Conservation (phyloP, 2,797 vertebrate species). For the Erethizon dorsatum region DNA sequence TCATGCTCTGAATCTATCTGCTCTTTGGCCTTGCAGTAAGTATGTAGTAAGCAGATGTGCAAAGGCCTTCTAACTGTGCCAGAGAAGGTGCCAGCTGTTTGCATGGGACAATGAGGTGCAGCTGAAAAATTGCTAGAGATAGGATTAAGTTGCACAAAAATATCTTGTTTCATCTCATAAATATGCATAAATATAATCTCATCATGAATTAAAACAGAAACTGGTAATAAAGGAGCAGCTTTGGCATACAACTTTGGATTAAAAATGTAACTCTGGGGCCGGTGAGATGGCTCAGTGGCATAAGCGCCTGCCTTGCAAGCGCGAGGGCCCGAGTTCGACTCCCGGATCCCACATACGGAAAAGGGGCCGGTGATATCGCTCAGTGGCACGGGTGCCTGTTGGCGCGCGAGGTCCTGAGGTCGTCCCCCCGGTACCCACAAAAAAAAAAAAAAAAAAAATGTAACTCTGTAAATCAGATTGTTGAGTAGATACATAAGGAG, state of each 20-base stretch:
- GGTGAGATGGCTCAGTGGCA: too few relatives aligned
- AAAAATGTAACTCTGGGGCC: background rate
- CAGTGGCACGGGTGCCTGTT: too few relatives aligned
- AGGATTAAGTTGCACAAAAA: background rate
- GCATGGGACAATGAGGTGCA: background rate
- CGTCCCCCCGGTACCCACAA: too few relatives aligned
- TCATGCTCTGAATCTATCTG: background rate
- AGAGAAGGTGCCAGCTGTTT: background rate
- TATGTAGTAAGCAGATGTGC: accelerated
- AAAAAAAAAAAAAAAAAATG: too few relatives aligned
- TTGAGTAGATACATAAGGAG: background rate
- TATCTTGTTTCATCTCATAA: background rate
- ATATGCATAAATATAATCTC: background rate
- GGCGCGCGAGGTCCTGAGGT: too few relatives aligned
- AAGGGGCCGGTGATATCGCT: too few relatives aligned
- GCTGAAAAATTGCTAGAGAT: background rate
- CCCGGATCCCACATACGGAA: too few relatives aligned
- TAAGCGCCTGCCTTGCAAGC: too few relatives aligned
- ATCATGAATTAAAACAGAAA: background rate
- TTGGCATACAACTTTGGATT: background rate
- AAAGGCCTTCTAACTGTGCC: background rate
- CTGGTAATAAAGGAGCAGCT: background rate
- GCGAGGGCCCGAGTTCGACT: too few relatives aligned
- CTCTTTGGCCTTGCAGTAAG: background rate
- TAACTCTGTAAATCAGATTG: background rate